Evolutionary conservation across 1,140 invertebrate species (phyloP), one percentile per base, ranked within the genome.

Genomic region (Ceratitis capitata): DNA sequence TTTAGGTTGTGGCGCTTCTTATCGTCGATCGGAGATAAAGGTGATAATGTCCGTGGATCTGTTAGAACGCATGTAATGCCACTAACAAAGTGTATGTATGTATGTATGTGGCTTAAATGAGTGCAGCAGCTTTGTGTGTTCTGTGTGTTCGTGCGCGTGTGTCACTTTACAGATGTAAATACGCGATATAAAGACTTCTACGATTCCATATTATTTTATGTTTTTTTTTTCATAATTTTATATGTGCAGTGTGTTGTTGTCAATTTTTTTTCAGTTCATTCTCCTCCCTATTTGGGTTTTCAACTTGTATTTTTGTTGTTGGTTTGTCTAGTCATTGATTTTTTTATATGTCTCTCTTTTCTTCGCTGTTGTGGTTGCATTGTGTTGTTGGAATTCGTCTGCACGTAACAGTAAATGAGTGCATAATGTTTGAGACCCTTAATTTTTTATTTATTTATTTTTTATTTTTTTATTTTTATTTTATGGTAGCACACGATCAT

Each of bases 101-200:
- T 45, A 39, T 78, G 45, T 1, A 45, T 45, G 69, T 45, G 39
- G 69, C 69, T 45, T 78, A 45, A 78, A 78, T 78, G 39, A 26
- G 69, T 78, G 19, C 39, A 29, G 69, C 45, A 12, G 14, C 26
- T 12, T 1, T 9, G 16, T 69, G 35, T 3, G n/a, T n/a, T n/a
- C n/a, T n/a, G 3, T 39, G 35, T 7, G 19, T n/a, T 3, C 9
- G 39, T 78, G 69, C 1, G 69, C 35, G 16, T 74, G 0, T 6
- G 16, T 78, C 69, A 78, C 23, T 45, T 78, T 78, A 78, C 69
- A 78, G 69, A 78, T 78, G 69, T 78, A 78, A 78, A 78, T 78
- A 39, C 19, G 0, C 42, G 69, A 78, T 78, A 78, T 78, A 45
- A 78, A 78, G 39, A 78, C 69, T 78, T 78, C 69, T 45, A 39